Conservation (phyloP, 2,113 vertebrate genomes). For the Arizona elegans region DNA sequence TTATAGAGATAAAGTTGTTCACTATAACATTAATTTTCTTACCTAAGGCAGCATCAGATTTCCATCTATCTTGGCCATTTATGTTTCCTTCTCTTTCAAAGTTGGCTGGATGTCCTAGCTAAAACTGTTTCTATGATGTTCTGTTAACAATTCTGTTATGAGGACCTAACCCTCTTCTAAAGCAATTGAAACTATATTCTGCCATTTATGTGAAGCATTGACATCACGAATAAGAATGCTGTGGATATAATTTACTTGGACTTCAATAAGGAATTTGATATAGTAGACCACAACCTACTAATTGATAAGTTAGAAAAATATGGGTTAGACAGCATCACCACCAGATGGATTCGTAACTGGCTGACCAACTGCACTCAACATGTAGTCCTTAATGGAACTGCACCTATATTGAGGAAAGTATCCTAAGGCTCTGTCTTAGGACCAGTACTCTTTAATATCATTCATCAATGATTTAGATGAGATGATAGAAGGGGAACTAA, state of each 20-base stretch:
- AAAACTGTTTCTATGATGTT: neutral
- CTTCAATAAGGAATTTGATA: neutral
- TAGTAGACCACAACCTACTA: neutral
- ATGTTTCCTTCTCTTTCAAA: neutral
- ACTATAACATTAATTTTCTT: neutral
- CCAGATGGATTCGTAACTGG: neutral
- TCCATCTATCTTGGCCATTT: neutral
- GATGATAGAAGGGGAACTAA: too few relatives aligned
- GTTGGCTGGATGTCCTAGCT: neutral
- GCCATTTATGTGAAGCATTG: neutral
- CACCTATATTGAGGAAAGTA: neutral
- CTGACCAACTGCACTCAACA: neutral
- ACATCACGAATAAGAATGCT: neutral
- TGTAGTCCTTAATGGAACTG: neutral
- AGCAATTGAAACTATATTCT: neutral
- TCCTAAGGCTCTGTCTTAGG: neutral
- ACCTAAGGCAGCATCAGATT: neutral
- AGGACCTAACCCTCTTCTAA: neutral
- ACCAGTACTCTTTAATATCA: too few relatives aligned
- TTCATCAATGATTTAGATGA: too few relatives aligned
- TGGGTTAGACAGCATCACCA: neutral
- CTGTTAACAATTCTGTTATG: neutral
- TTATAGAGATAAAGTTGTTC: neutral
- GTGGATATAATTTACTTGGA: neutral
- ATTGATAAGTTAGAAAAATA: neutral